Conservation (phyloP, 2,113 vertebrate species). For the Delphinapterus leucas region DNA sequence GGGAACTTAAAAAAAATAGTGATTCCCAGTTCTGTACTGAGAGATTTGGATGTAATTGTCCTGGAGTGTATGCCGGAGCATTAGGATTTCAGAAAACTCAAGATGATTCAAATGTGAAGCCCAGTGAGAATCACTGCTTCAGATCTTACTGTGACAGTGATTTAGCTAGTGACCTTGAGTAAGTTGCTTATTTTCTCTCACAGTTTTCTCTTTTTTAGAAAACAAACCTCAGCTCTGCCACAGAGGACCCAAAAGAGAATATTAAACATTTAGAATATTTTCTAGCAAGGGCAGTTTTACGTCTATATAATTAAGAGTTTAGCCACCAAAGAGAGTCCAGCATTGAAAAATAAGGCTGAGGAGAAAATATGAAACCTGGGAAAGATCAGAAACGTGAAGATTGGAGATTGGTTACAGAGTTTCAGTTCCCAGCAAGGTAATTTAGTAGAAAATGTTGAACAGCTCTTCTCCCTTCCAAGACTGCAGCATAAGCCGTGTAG, state of each 20-base stretch:
- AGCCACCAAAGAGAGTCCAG: not conserved
- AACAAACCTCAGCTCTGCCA: not conserved
- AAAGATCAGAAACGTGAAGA: not conserved
- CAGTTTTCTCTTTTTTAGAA: not conserved
- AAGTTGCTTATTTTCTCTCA: not conserved
- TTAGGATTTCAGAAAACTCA: not conserved
- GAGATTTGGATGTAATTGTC: not conserved
- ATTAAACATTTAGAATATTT: not conserved
- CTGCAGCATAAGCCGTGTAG: no score
- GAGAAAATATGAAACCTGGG: not conserved
- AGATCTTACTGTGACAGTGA: not conserved
- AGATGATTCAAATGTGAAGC: not conserved
- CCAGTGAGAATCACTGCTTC: not conserved
- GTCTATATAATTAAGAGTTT: not conserved
- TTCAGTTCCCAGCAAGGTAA: not conserved
- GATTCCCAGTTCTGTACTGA: not conserved
- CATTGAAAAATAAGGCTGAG: not conserved
- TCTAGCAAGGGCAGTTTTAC: not conserved
- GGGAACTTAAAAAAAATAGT: not conserved
- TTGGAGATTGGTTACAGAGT: not conserved
- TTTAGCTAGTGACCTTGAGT: not conserved
- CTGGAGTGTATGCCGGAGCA: not conserved
- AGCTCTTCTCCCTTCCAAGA: not conserved
- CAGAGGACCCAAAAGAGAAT: not conserved
- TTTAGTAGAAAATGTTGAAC: not conserved